Evolutionary conservation across 2,113 vertebrate species (phyloP).

Genomic region (Stictonetta naevosa): DNA sequence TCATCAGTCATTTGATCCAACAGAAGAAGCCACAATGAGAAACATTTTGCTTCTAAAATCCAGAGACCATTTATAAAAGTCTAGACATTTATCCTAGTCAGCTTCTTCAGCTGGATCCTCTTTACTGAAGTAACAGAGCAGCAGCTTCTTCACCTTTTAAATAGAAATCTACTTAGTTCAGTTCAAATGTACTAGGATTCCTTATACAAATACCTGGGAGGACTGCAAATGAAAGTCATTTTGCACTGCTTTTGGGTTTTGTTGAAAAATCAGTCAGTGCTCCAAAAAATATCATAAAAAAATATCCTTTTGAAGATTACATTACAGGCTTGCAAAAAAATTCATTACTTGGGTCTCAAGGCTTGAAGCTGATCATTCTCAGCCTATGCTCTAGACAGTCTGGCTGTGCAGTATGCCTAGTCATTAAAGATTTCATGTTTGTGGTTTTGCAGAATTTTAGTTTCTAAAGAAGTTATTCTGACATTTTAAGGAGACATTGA

Average conservation of each 20-base stretch:
- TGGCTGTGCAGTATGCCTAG: not conserved
- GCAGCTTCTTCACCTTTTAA: not conserved
- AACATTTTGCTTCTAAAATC: conserved; percentile 40
- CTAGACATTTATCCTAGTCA: not conserved
- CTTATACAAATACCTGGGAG: not conserved
- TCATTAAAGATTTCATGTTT: conserved; percentile 20
- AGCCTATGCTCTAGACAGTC: conserved; percentile 50
- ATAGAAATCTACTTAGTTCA: not conserved
- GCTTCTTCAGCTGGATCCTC: not conserved
- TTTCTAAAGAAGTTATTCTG: not conserved
- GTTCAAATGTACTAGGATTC: not conserved
- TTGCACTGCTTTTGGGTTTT: not conserved
- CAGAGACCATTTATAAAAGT: conserved; percentile 18
- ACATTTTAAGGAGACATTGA: not conserved
- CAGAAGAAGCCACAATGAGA: conserved; percentile 55
- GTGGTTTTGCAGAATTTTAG: conserved; percentile 36
- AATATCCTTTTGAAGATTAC: conserved; percentile 19
- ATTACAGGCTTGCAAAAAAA: conserved; percentile 32
- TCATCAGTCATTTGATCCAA: conserved; percentile 41
- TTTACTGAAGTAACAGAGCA: not conserved
- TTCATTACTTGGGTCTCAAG: conserved; percentile 50
- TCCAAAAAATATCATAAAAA: not conserved
- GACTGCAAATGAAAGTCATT: not conserved
- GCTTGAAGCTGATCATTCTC: conserved; percentile 39
- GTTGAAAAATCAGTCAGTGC: not conserved